Conservation (phyloP, 2,797 vertebrate species). For the Dermochelys coriacea region DNA sequence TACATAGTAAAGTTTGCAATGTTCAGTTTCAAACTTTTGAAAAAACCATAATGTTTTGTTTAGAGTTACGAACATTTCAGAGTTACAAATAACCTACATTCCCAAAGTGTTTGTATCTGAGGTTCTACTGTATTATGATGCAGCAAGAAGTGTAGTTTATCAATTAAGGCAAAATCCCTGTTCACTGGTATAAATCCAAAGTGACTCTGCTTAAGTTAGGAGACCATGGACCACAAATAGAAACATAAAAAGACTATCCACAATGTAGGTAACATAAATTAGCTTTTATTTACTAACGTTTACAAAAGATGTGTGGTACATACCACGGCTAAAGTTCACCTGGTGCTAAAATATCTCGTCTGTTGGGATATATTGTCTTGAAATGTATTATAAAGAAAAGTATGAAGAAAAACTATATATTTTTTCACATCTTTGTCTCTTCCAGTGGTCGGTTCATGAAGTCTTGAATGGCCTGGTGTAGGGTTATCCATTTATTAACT, state of each 20-base stretch:
- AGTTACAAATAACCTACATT: no score
- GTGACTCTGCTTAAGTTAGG: not conserved
- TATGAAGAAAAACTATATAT: not conserved
- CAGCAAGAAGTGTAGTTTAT: not conserved
- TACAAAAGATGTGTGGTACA: slow-evolving; percentile 5
- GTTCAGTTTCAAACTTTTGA: no score
- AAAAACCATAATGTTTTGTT: no score
- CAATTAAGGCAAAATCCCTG: not conserved
- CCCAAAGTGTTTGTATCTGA: no score
- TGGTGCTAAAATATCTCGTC: not conserved
- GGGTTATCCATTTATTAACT: slow-evolving; percentile 90
- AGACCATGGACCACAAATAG: not conserved
- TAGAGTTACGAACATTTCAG: no score
- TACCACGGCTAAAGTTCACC: not conserved
- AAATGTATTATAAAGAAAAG: not conserved
- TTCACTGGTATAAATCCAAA: not conserved
- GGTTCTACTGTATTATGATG: not conserved
- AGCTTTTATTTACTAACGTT: slow-evolving; percentile 53
- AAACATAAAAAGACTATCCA: not conserved
- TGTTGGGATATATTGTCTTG: not conserved
- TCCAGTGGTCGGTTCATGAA: slow-evolving; percentile 87
- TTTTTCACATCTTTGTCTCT: slow-evolving; percentile 89
- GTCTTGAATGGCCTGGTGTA: slow-evolving; percentile 90
- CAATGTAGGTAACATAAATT: slow-evolving; percentile 12
- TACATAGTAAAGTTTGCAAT: no score